Percentiles rank a stretch among this genome's conserved stretches.
Conservation (phyloP, 2,888 invertebrate genomes). For the Petrolisthes manimaculis region DNA sequence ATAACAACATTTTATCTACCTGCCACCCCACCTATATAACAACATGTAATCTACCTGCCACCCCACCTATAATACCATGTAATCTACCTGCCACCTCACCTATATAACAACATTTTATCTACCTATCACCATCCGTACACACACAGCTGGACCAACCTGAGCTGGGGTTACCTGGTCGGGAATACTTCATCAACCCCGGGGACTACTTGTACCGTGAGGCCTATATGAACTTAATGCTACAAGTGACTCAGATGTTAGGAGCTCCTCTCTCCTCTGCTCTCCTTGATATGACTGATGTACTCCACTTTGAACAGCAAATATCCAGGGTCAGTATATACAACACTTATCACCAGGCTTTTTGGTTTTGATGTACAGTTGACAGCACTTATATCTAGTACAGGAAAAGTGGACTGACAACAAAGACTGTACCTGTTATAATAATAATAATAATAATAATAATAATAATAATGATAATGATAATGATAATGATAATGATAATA, state of each 20-base stretch:
- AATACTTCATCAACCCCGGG: constrained; percentile 60
- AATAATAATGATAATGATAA: background rate
- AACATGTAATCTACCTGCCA: background rate
- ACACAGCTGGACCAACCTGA: constrained; percentile 60
- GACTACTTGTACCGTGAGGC: constrained; percentile 39
- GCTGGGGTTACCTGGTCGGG: constrained; percentile 61
- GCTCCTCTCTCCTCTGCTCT: constrained; percentile 37
- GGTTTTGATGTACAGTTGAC: too few species aligned
- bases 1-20: background rate
- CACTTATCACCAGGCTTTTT: background rate
- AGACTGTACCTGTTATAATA: too few species aligned
- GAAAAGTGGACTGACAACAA: too few species aligned
- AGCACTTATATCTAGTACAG: too few species aligned
- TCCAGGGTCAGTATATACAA: background rate
- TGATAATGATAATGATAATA: background rate
- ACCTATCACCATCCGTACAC: background rate
- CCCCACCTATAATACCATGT: background rate
- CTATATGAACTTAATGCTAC: constrained; percentile 59
- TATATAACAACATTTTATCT: background rate
- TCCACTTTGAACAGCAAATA: constrained; percentile 51
- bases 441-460: background rate
- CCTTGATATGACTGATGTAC: constrained; percentile 54
- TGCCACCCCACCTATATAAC: background rate
- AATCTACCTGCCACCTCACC: background rate
- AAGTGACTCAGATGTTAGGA: constrained; percentile 49